phyloP scores from a whole-genome alignment of 2,888 invertebrate species.

The Meloe dianella region DNA sequence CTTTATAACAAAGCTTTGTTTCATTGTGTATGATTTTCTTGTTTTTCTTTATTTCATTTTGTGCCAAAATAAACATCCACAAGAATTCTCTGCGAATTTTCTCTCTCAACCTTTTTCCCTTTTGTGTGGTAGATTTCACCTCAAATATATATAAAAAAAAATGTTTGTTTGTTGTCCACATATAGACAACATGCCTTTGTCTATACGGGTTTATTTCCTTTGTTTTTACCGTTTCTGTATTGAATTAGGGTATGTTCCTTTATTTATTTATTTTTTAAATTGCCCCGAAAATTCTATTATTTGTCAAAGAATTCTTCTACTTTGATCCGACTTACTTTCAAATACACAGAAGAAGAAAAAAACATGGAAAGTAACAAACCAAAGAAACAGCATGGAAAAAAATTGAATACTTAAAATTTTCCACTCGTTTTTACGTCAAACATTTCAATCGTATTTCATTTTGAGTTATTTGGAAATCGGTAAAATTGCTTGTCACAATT shows the following conservation, averaged over 20 bases:
- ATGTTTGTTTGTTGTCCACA: slow-evolving; percentile 3
- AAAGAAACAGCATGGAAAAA: not conserved
- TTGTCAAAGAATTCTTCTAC: slow-evolving; percentile 3
- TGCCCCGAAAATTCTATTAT: slow-evolving; percentile 4
- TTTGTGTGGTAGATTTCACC: not conserved
- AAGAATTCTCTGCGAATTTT: not conserved
- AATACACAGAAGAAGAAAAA: not conserved
- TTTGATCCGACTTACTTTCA: not conserved
- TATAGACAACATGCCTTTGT: too few relatives aligned
- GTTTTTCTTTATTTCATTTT: not conserved
- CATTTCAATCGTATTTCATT: not conserved
- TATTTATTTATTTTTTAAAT: not conserved
- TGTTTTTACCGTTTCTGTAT: slow-evolving; percentile 5
- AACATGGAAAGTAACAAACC: not conserved
- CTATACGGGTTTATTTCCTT: not conserved
- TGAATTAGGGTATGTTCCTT: not conserved
- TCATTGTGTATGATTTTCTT: not conserved
- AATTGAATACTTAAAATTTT: not conserved
- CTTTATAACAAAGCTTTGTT: too few relatives aligned
- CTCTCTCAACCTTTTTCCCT: not conserved
- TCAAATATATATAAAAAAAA: not conserved
- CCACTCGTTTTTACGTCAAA: not conserved
- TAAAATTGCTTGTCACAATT: slow-evolving; percentile 5
- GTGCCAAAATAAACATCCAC: not conserved
- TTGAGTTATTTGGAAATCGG: not conserved